These are phyloP conservation scores for Sinocyclocheilus rhinocerous DNA, from an alignment of 2,113 vertebrate genomes.

Conservation along the genomic window DNA sequence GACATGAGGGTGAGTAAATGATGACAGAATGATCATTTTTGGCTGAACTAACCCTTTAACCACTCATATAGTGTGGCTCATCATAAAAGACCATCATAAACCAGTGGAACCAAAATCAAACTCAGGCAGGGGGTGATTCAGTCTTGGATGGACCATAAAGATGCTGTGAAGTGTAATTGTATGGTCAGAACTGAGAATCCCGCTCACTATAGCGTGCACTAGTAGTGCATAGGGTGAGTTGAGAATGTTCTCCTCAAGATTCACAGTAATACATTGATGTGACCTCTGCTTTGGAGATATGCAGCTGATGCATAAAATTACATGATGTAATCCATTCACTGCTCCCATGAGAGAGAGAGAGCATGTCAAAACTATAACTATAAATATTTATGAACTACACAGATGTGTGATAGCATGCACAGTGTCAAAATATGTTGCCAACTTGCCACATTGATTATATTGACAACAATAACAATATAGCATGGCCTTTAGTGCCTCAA, in stretches of 20 bases:
- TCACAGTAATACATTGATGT: slow-evolving; percentile 58
- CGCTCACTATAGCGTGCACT: neutral
- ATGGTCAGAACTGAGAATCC: slow-evolving; percentile 18
- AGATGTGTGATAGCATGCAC: neutral
- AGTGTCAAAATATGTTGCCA: neutral
- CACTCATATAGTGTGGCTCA: neutral
- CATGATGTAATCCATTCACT: slow-evolving; percentile 55
- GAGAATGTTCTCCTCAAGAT: slow-evolving; percentile 29
- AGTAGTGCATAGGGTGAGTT: neutral
- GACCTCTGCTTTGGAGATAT: slow-evolving; percentile 56
- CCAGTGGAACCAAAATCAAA: neutral
- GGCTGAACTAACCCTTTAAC: neutral
- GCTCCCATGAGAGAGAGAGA: slow-evolving; percentile 31
- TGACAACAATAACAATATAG: neutral
- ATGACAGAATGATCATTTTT: neutral
- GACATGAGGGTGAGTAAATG: neutral
- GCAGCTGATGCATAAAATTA: slow-evolving; percentile 55
- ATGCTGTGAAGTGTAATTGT: slow-evolving; percentile 35
- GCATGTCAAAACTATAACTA: slow-evolving; percentile 34
- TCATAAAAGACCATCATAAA: neutral
- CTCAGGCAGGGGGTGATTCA: neutral
- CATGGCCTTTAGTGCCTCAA: neutral
- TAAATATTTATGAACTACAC: slow-evolving; percentile 59
- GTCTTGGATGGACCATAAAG: no score
- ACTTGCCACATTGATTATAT: neutral